Percentiles rank a stretch among this genome's conserved stretches.
These are phyloP conservation scores for Brotula barbata DNA, from an alignment of 2,797 vertebrate species.

Conservation along the genomic window DNA sequence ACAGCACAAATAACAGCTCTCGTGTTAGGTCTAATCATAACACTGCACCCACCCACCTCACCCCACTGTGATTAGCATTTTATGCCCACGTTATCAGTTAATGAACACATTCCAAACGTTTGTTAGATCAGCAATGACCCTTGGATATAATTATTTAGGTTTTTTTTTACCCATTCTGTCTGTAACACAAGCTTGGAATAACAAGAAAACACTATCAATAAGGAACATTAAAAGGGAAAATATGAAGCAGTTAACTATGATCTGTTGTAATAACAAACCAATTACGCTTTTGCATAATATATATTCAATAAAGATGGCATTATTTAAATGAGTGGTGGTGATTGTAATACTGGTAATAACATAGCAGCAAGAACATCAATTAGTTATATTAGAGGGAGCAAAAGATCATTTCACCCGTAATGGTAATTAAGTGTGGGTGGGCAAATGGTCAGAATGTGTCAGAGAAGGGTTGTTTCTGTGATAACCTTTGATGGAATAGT, in stretches of 20 bases:
- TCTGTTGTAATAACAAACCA: slow-evolving; percentile 5
- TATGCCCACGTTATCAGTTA: slow-evolving; percentile 55
- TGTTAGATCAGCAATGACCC: slow-evolving; percentile 32
- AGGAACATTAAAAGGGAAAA: slow-evolving; percentile 8
- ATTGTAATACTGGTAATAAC: not conserved
- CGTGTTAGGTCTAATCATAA: slow-evolving; percentile 56
- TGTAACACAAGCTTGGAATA: slow-evolving; percentile 7
- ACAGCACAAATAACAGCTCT: slow-evolving; percentile 47
- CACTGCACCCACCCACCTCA: slow-evolving; percentile 34
- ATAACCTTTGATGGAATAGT: too few species aligned
- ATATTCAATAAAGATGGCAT: too few species aligned
- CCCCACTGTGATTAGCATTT: slow-evolving; percentile 56
- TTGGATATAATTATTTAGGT: slow-evolving; percentile 21
- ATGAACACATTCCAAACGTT: slow-evolving; percentile 50
- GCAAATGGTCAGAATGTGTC: not conserved
- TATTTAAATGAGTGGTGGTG: not conserved
- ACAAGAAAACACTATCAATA: not conserved
- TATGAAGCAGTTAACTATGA: not conserved
- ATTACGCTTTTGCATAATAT: too few species aligned
- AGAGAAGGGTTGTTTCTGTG: too few species aligned
- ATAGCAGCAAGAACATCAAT: not conserved
- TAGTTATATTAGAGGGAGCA: slow-evolving; percentile 5
- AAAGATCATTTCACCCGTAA: not conserved
- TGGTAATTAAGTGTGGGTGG: not conserved
- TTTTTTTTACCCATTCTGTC: not conserved